Conservation (phyloP, 2,888 invertebrate species). For the Lithosia quadra region DNA sequence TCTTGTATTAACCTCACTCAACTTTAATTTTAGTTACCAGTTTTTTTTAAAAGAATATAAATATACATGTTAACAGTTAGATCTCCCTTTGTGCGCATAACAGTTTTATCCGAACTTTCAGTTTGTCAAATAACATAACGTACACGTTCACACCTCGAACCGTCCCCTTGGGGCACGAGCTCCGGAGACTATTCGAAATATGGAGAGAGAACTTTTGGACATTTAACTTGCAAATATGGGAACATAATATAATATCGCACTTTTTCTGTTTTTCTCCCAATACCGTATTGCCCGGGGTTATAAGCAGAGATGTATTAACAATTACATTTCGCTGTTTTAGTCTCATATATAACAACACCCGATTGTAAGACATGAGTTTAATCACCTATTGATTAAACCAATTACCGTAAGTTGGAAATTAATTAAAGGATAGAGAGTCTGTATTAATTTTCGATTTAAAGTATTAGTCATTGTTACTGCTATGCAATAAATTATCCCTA, state of each 20-base stretch:
- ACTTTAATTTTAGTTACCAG: too few relatives aligned
- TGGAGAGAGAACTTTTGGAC: background rate
- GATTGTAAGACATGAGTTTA: too few relatives aligned
- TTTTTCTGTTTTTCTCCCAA: background rate
- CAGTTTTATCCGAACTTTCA: constrained; percentile 8
- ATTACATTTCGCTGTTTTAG: background rate
- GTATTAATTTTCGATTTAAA: too few relatives aligned
- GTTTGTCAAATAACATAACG: constrained; percentile 10
- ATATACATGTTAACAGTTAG: background rate
- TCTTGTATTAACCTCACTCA: too few relatives aligned
- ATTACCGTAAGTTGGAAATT: too few relatives aligned
- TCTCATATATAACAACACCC: too few relatives aligned
- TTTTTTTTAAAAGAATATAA: background rate
- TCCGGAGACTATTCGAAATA: constrained; percentile 5
- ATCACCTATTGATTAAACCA: too few relatives aligned
- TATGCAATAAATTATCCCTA: too few relatives aligned
- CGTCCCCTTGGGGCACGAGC: background rate
- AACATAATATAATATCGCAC: background rate
- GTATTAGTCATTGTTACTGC: too few relatives aligned
- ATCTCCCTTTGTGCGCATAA: background rate
- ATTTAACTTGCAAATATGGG: constrained; percentile 1
- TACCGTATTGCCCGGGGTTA: background rate
- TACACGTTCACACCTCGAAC: constrained; percentile 1
- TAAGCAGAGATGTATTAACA: background rate
- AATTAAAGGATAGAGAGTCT: too few relatives aligned